phyloP scores from a whole-genome alignment of 1,140 invertebrate genomes.

The Drosophila baimaii region DNA sequence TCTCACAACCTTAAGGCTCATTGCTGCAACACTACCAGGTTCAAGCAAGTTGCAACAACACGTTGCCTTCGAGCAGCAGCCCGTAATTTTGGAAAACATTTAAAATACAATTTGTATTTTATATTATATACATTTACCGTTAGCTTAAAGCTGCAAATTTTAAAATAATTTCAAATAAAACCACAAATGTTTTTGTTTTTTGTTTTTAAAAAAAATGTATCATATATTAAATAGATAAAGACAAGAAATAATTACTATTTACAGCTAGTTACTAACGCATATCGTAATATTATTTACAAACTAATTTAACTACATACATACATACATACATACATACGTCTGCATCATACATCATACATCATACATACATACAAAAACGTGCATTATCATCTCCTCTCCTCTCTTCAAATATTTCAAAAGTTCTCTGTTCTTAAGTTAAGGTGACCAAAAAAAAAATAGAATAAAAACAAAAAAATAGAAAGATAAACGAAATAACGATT shows the following conservation, averaged over 20 bases:
- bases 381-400: no score
- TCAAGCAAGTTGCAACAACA: background rate
- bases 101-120: no score
- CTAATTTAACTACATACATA: slow-evolving; percentile 45
- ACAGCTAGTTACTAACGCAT: slow-evolving; percentile 38
- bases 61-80: background rate
- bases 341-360: slow-evolving; percentile 13
- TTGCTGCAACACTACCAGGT: no score
- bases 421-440: background rate
- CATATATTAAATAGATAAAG: slow-evolving; percentile 45
- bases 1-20: background rate
- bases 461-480: slow-evolving; percentile 10
- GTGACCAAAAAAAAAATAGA: slow-evolving; percentile 3
- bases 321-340: slow-evolving; percentile 32
- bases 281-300: slow-evolving; percentile 45
- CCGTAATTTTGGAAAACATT: no score
- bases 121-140: no score
- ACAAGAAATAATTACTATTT: slow-evolving; percentile 42
- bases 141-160: no score
- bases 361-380: slow-evolving; percentile 44
- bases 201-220: slow-evolving; percentile 29
- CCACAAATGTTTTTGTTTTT: background rate
- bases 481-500: slow-evolving; percentile 19
- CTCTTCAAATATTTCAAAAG: background rate
- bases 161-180: slow-evolving; percentile 20